Evolutionary conservation across 2,888 invertebrate species (phyloP), one percentile per base, ranked within the genome.

Genomic region (Melinopterus prodromus): DNA sequence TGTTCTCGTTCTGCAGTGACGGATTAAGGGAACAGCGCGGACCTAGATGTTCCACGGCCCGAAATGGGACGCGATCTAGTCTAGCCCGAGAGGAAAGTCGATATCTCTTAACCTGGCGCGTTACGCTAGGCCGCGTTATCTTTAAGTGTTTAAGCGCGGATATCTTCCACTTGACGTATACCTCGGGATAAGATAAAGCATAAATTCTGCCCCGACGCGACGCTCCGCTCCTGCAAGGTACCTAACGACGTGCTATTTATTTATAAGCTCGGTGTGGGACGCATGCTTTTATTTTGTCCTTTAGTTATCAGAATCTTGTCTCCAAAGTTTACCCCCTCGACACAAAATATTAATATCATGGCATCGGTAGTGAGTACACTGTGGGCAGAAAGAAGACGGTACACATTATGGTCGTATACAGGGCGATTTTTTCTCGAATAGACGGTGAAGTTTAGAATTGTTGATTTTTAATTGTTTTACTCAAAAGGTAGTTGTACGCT

Each of bases 11-110:
- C 53, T 53, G 53, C 53, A 53, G 53, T 53, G 53, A 53, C 53
- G 53, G 53, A 53, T 53, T 53, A 53, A 53, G 53, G 53, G 53
- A 53, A 53, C 53, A 53, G 53, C 53, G 53, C 12, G 53, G 53
- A 53, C 53, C 53, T 53, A 53, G 53, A 53, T 53, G 53, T 53
- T 53, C 53, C 53, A 53, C 53, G 53, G 53, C 53, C 53, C 53
- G 53, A 53, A 53, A 53, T 53, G 53, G 53, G 53, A 53, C 53
- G 5, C 53, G 9, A 12, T 53, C 53, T 53, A 53, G 53, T 12
- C 9, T 12, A 9, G 53, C 53, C 53, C 9, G 7, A 53, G 53
- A 53, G 53, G 53, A 53, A 53, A 53, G 53, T 53, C 53, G 53
- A 53, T 53, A 53, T 53, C 53, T 53, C 53, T 53, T 53, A 53